Conservation (phyloP, 2,888 invertebrate species). For the Tillus elongatus region DNA sequence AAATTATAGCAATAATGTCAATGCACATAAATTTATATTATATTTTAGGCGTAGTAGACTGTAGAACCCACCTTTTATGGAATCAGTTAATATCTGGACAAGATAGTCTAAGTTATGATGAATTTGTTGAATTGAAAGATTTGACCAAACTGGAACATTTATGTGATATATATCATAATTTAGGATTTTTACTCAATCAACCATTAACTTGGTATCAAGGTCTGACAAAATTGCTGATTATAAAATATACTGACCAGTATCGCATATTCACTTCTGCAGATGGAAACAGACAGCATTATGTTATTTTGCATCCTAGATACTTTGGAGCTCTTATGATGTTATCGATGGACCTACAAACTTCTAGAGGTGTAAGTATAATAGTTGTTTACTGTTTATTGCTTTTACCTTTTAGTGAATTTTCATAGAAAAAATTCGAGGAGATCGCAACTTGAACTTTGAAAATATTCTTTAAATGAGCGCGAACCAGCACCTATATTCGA, state of each 20-base stretch:
- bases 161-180: conserved; percentile 49
- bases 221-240: conserved; percentile 50
- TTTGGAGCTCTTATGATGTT: conserved; percentile 58
- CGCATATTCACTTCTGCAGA: conserved; percentile 52
- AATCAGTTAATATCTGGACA: conserved; percentile 50
- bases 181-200: conserved; percentile 51
- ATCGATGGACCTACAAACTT: conserved; percentile 49
- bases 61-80: conserved; percentile 63
- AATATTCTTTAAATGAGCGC: too few species aligned
- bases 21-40: too few species aligned
- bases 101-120: conserved; percentile 48
- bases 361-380: conserved; percentile 53
- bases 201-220: conserved; percentile 56
- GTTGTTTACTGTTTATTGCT: too few species aligned
- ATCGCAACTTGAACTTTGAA: too few species aligned
- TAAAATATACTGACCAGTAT: conserved; percentile 51
- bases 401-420: too few species aligned
- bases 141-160: conserved; percentile 51
- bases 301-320: conserved; percentile 54
- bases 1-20: too few species aligned
- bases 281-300: conserved; percentile 51
- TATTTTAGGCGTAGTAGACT: conserved; percentile 50
- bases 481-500: too few species aligned
- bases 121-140: conserved; percentile 55
- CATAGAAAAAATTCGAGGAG: too few species aligned